These are phyloP conservation scores for Bolborhynchus lineola DNA, from an alignment of 2,113 vertebrate genomes.

Conservation along the genomic window DNA sequence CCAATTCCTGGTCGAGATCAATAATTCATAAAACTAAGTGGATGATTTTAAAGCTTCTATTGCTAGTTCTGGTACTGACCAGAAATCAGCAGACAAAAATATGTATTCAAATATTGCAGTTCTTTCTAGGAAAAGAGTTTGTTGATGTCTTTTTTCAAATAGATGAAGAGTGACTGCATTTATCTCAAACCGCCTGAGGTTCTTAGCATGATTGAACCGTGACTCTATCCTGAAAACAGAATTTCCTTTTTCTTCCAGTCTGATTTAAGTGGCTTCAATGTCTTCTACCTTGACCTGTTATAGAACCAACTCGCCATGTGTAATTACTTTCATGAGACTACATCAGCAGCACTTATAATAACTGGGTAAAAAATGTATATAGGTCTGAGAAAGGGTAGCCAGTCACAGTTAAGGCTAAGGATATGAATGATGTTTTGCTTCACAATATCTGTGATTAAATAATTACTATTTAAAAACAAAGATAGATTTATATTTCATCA, in stretches of 20 bases:
- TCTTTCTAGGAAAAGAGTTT: background rate
- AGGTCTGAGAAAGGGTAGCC: background rate
- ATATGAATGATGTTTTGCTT: background rate
- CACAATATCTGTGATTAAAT: background rate
- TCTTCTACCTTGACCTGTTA: background rate
- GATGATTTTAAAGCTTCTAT: background rate
- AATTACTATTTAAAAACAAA: background rate
- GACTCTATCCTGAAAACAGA: background rate
- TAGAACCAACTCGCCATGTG: background rate
- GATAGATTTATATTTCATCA: background rate
- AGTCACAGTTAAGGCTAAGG: background rate
- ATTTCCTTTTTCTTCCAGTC: background rate
- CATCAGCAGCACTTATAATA: background rate
- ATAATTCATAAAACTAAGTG: background rate
- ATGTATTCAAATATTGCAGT: background rate
- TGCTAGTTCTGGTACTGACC: background rate
- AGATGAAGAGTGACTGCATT: background rate
- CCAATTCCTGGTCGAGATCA: rapidly evolving
- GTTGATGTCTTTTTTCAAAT: background rate
- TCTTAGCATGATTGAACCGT: background rate
- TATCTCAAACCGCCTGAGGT: background rate
- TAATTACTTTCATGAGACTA: background rate
- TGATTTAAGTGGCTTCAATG: background rate
- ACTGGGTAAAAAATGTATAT: background rate
- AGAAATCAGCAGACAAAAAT: background rate